These are phyloP conservation scores for Sinhomidia bicolor DNA, from an alignment of 2,888 invertebrate genomes.

Conservation along the genomic window DNA sequence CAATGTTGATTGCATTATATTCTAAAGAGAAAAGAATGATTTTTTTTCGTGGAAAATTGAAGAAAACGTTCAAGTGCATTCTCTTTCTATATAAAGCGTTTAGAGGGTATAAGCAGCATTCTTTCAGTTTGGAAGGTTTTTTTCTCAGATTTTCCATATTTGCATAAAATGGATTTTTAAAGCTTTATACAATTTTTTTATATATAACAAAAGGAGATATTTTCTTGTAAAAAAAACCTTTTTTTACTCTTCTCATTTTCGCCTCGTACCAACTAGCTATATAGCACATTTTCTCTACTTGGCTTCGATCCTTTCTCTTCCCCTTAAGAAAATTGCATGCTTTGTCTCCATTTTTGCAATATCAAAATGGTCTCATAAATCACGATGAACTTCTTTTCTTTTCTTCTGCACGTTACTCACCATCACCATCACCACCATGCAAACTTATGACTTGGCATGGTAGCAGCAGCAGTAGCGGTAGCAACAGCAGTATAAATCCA, in stretches of 20 bases:
- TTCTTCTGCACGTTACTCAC: background rate
- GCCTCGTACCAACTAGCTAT: background rate
- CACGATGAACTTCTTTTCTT: slow-evolving; percentile 45
- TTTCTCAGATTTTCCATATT: background rate
- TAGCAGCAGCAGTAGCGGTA: background rate
- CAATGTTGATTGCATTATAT: no score
- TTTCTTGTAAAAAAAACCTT: background rate
- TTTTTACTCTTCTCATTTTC: slow-evolving; percentile 37
- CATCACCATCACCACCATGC: no score
- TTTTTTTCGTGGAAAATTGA: background rate
- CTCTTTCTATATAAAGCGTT: background rate
- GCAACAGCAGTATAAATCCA: no score
- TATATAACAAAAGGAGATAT: background rate
- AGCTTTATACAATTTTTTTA: no score
- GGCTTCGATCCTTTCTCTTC: slow-evolving; percentile 44
- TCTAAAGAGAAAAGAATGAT: background rate
- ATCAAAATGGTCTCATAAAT: slow-evolving; percentile 68
- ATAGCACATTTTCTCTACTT: no score
- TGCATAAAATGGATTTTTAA: no score
- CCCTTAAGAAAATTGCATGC: slow-evolving; percentile 60
- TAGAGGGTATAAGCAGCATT: background rate
- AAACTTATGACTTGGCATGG: background rate
- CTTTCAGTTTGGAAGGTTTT: background rate
- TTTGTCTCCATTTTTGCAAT: slow-evolving; percentile 70
- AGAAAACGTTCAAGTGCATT: background rate